A percentile compares a stretch with the other conserved stretches of the same genome.
phyloP scores from a whole-genome alignment of 2,888 invertebrate genomes.

The Euproctis similis region DNA sequence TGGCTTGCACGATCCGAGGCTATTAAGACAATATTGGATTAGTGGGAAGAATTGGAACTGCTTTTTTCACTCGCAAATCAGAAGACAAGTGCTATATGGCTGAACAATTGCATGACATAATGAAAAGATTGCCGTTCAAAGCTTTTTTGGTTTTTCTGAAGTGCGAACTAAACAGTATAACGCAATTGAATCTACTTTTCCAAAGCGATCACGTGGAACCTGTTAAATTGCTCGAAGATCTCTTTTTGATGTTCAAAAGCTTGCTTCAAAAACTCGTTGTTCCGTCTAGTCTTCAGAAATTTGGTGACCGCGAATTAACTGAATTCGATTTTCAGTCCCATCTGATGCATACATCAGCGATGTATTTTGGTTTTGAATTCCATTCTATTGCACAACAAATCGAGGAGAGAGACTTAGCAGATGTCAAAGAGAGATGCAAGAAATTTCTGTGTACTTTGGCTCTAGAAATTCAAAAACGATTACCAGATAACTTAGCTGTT shows the following conservation, averaged over 20 bases:
- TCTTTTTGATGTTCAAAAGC: slow-evolving; percentile 18
- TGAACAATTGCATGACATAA: slow-evolving; percentile 19
- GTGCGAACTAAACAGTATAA: no score
- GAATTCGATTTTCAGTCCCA: slow-evolving; percentile 22
- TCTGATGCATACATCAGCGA: slow-evolving; percentile 22
- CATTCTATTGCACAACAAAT: slow-evolving; percentile 4
- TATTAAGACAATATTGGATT: slow-evolving; percentile 20
- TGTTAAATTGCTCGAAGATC: slow-evolving; percentile 18
- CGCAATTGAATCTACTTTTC: no score
- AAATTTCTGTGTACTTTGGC: slow-evolving; percentile 13
- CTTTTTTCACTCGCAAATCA: slow-evolving; percentile 17
- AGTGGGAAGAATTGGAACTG: slow-evolving; percentile 28
- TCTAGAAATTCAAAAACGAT: slow-evolving; percentile 16
- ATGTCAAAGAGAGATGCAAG: slow-evolving; percentile 10
- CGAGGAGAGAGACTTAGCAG: slow-evolving; percentile 4
- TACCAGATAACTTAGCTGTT: slow-evolving; percentile 24
- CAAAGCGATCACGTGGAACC: no score
- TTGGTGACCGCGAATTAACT: slow-evolving; percentile 15
- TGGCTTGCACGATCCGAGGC: slow-evolving; percentile 19
- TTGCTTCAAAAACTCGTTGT: slow-evolving; percentile 20
- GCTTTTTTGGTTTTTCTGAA: slow-evolving; percentile 20
- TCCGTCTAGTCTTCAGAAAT: slow-evolving; percentile 21
- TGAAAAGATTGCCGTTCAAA: slow-evolving; percentile 13
- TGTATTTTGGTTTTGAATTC: slow-evolving; percentile 28
- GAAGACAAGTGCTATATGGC: slow-evolving; percentile 24